Base-by-base conservation (phyloP, 2,113 vertebrate species). In the Galeopterus variegatus region DNA sequence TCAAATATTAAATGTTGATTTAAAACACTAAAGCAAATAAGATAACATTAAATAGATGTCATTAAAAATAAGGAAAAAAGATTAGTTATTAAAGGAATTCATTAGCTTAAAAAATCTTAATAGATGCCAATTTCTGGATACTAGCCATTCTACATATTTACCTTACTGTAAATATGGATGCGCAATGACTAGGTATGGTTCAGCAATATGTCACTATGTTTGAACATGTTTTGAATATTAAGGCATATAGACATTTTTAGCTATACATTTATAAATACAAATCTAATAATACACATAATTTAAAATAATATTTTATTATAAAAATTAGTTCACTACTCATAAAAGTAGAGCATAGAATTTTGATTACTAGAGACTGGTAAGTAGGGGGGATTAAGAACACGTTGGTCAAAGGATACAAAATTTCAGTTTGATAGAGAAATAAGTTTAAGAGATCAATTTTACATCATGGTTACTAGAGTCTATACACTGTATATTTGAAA, bases 261-360 rank as follows among this genome's bases (percentile, higher is more conserved):
- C 23, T 69, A 76, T 81, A 81, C 28, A 88, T 24, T 15, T 87
- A 76, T 86, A 67, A 94, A 94, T 73, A 28, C 2, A 93, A 73
- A 36, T 24, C 6, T 90, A 58, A 90, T 10, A 65, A 8, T 11
- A 73, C 31, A 56, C 1, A 5, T 41, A 86, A 23, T 65, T 91
- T 86, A n/a, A 91, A 64, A 69, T 1, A 79, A 56, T 24, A 1
- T 90, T 31, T 80, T 93, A 23, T 36, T 62, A 19, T 60, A 75
- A 50, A 62, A 75, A 41, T 28, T 60, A 82, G 26, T n/a, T 79
- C 24, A 94, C 6, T 76, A 15, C 19, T 82, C 28, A 14, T 1
- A n/a, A 23, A 54, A 79, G 18, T 24, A n/a, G 28, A 72, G 1
- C 62, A n/a, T 41, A 54, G 28, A 10, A 36, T 33, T 36, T n/a